A percentile compares a stretch with the other conserved stretches of the same genome.
phyloP scores from a whole-genome alignment of 1,140 invertebrate species.

The Trachymyrmex septentrionalis region DNA sequence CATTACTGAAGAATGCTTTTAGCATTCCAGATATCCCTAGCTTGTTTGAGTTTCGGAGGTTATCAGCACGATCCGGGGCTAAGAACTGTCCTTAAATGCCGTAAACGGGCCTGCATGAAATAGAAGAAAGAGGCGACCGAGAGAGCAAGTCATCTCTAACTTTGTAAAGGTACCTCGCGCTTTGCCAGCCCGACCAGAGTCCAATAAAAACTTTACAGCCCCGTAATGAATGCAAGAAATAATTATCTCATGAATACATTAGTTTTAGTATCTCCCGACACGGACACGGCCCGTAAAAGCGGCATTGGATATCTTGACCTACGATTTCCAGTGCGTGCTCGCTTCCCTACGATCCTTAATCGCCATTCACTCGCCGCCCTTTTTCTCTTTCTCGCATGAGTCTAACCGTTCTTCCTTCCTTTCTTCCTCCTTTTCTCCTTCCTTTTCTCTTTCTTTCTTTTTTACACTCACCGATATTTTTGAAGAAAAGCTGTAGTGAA shows the following conservation, averaged over 20 bases:
- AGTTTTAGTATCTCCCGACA: slow-evolving; percentile 82
- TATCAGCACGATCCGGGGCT: slow-evolving; percentile 64
- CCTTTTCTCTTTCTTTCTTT: slow-evolving; percentile 24
- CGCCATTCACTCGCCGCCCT: slow-evolving; percentile 29
- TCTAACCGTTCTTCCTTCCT: slow-evolving; percentile 1
- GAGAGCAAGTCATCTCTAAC: slow-evolving; percentile 68
- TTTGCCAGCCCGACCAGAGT: slow-evolving; percentile 52
- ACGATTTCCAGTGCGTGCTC: slow-evolving; percentile 72
- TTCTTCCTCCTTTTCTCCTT: slow-evolving; percentile 43
- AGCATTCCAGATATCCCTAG: slow-evolving; percentile 66
- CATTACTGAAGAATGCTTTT: slow-evolving; percentile 75
- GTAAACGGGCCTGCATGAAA: slow-evolving; percentile 70
- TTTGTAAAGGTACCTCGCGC: slow-evolving; percentile 81
- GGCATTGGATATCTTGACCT: slow-evolving; percentile 77
- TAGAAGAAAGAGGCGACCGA: slow-evolving; percentile 28
- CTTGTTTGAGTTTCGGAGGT: slow-evolving; percentile 61
- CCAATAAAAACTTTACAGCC: slow-evolving; percentile 84
- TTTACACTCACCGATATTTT: slow-evolving; percentile 24
- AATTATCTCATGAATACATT: slow-evolving; percentile 86
- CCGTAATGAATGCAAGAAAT: slow-evolving; percentile 85
- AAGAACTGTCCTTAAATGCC: slow-evolving; percentile 74
- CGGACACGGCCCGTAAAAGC: slow-evolving; percentile 79
- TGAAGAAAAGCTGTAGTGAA: slow-evolving; percentile 12
- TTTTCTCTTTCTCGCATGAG: slow-evolving; percentile 43
- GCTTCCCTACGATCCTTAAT: slow-evolving; percentile 71